A percentile compares a stretch with the other conserved stretches of the same genome.
Evolutionary conservation across 2,113 vertebrate genomes (phyloP).

Genomic region (Ciconia stormi): DNA sequence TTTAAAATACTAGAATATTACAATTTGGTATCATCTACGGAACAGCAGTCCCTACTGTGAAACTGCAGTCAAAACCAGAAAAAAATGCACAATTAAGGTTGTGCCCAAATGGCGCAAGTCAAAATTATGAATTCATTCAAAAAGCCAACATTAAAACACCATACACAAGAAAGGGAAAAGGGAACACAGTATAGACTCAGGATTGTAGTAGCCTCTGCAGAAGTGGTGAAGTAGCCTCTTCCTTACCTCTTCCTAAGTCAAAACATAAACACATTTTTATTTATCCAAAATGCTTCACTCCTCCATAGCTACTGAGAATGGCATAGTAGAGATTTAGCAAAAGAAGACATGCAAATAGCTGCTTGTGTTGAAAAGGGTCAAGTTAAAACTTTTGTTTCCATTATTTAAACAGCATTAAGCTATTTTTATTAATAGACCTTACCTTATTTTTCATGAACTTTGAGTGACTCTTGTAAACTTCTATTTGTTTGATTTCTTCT

Average conservation of each 20-base stretch:
- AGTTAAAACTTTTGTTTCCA: conserved; percentile 2
- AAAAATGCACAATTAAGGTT: not conserved
- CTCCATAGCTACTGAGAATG: not conserved
- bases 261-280: not conserved
- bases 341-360: not conserved
- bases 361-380: not conserved
- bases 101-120: not conserved
- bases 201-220: not conserved
- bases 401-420: conserved; percentile 20
- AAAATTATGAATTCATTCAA: not conserved
- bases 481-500: conserved; percentile 99
- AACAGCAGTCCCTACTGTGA: not conserved
- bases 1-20: not conserved
- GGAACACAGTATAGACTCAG: not conserved
- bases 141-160: not conserved
- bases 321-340: not conserved
- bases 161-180: not conserved
- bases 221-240: not conserved
- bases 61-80: not conserved
- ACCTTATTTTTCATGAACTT: conserved; percentile 99
- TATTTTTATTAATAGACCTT: conserved; percentile 52
- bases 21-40: not conserved
- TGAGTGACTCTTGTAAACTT: conserved; percentile 99
- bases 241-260: not conserved
- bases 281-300: not conserved